phyloP scores from a whole-genome alignment of 2,888 invertebrate genomes.

The Diadegma fenestrale region DNA sequence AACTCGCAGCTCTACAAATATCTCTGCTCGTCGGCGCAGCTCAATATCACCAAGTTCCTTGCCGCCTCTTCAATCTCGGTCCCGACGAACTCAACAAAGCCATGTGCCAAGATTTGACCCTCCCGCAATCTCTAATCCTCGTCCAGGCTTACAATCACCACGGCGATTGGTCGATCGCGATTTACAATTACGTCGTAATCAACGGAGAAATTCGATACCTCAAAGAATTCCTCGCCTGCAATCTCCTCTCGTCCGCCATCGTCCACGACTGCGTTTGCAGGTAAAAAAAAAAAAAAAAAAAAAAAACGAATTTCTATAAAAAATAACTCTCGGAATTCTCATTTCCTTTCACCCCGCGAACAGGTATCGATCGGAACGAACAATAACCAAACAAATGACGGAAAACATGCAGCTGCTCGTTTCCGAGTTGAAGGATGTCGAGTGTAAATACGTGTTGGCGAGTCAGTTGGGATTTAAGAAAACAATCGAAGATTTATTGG shows the following conservation, averaged over 20 bases:
- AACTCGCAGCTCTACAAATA: conserved; percentile 89
- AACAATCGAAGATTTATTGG: conserved; percentile 86
- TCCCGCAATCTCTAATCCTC: conserved; percentile 87
- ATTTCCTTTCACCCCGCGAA: conserved; percentile 21
- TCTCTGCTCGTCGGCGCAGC: conserved; percentile 85
- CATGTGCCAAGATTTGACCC: conserved; percentile 81
- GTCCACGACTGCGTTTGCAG: conserved; percentile 86
- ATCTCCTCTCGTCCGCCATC: conserved; percentile 85
- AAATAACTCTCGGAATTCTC: neutral
- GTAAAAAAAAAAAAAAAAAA: conserved; percentile 69
- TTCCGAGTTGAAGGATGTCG: conserved; percentile 84
- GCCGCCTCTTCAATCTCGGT: conserved; percentile 78
- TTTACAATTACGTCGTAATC: conserved; percentile 87
- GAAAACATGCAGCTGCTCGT: conserved; percentile 79
- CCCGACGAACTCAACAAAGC: conserved; percentile 78
- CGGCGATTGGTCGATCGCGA: conserved; percentile 87
- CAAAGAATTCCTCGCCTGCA: conserved; percentile 84
- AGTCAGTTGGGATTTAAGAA: conserved; percentile 88
- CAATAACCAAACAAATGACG: conserved; percentile 78
- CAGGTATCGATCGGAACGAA: conserved; percentile 79
- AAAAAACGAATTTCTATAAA: neutral
- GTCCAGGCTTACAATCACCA: conserved; percentile 87
- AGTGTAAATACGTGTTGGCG: conserved; percentile 87
- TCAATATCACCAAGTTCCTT: conserved; percentile 76
- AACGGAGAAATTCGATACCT: conserved; percentile 86